phyloP scores from a whole-genome alignment of 2,113 vertebrate species.

The Coreoperca whiteheadi region DNA sequence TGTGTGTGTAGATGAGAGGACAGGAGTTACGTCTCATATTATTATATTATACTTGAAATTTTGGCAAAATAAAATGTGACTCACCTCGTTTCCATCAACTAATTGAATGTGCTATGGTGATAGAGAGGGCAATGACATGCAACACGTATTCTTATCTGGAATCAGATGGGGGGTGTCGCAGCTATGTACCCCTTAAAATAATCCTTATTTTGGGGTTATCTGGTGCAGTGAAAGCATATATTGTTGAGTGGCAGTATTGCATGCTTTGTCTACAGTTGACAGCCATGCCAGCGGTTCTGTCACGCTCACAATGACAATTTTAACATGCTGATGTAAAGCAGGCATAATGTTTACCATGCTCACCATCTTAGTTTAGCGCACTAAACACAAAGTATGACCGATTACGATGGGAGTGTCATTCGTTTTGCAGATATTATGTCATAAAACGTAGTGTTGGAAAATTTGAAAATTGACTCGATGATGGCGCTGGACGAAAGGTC shows the following conservation, averaged over 20 bases:
- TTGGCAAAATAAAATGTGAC: not conserved
- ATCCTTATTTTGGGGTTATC: not conserved
- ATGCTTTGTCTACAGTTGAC: not conserved
- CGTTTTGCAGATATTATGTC: no score
- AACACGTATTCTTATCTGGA: slow-evolving; percentile 9
- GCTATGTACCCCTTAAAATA: not conserved
- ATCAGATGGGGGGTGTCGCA: not conserved
- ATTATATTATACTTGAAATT: not conserved
- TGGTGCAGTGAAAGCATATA: not conserved
- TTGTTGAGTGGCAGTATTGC: not conserved
- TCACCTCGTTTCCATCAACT: not conserved
- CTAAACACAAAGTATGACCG: no score
- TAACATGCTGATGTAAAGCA: no score
- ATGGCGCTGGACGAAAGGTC: no score
- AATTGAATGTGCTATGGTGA: not conserved
- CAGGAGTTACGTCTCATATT: not conserved
- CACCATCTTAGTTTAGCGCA: no score
- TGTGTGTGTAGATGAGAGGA: not conserved
- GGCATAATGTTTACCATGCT: no score
- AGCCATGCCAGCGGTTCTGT: no score
- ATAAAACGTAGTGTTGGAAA: no score
- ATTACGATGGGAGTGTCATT: no score
- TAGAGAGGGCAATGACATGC: not conserved
- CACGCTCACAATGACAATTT: no score
- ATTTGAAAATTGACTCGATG: no score